Evolutionary conservation across 1,140 invertebrate genomes (phyloP), one percentile per base, ranked within the genome.

Genomic region (Pseudomyrmex flavicornis): DNA sequence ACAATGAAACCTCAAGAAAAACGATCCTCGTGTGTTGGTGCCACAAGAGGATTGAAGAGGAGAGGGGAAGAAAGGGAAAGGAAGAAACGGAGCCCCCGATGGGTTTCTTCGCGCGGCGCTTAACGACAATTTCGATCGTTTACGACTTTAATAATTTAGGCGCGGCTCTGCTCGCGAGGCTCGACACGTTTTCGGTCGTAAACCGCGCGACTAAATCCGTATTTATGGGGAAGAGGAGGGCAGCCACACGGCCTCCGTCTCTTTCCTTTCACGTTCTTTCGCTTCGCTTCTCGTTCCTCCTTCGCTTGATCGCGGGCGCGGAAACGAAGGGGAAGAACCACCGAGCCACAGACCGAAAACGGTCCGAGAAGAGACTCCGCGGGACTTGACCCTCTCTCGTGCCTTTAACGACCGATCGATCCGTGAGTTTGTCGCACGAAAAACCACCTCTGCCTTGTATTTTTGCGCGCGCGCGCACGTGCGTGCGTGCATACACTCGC

Each of bases 71-170:
- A 5, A 35, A 35, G 0, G 35, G 35, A 35, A 35, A 35, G 35
- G 35, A 35, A 35, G 35, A 35, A 35, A 91, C 85, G 85, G 61
- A 54, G 73, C 58, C 70, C 68, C 82, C 83, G 79, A 87, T 85
- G 88, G 85, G 90, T 87, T 89, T 91, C 91, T 91, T 92, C 89
- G 82, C 89, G 88, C 90, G 93, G 87, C 91, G 90, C 93, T 94
- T 94, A 93, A 94, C 92, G 93, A 93, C 93, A 91, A 93, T 94
- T 93, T 93, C 93, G 92, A 93, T 94, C 93, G 93, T 94, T 94
- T 94, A 93, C 93, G 93, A 94, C 93, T 94, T 93, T 94, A 94
- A 94, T 94, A 94, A 94, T 94, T 94, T 94, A 94, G 93, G 92
- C 93, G 91, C 93, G 92, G 91, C 91, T 88, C 84, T 88, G 89